Percentiles rank a stretch among this genome's conserved stretches.
phyloP scores from a whole-genome alignment of 2,888 invertebrate species.

The Heteropelma amictum region DNA sequence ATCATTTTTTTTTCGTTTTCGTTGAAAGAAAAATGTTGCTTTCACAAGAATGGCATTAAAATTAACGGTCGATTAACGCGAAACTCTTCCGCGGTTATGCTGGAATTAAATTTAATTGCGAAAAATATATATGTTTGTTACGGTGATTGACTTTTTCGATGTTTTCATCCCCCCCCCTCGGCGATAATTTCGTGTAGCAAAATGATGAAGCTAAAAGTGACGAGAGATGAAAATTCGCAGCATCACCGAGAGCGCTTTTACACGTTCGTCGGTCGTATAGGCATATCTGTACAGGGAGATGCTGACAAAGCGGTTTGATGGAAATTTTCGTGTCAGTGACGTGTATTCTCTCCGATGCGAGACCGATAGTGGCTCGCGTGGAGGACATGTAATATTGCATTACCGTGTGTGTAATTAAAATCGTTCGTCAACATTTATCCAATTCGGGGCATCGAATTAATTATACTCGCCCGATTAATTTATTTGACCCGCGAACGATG shows the following conservation, averaged over 20 bases:
- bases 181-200: constrained; percentile 40
- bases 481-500: background rate
- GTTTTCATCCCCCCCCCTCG: too few species aligned
- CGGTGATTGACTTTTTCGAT: too few species aligned
- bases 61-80: too few species aligned
- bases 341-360: background rate
- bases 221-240: background rate
- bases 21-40: constrained; percentile 5
- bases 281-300: too few species aligned
- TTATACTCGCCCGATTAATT: constrained; percentile 12
- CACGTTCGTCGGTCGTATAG: constrained; percentile 7
- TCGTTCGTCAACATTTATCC: constrained; percentile 44
- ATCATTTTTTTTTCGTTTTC: background rate
- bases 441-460: constrained; percentile 17
- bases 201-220: constrained; percentile 21
- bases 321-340: constrained; percentile 38
- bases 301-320: constrained; percentile 17
- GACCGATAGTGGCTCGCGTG: background rate
- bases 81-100: too few species aligned
- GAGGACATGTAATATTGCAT: constrained; percentile 31
- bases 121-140: too few species aligned
- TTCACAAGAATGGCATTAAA: too few species aligned
- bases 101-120: too few species aligned
- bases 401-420: constrained; percentile 45
- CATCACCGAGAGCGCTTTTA: background rate